These are phyloP conservation scores for Acromyrmex heyeri DNA, from an alignment of 1,140 invertebrate species.

Conservation along the genomic window DNA sequence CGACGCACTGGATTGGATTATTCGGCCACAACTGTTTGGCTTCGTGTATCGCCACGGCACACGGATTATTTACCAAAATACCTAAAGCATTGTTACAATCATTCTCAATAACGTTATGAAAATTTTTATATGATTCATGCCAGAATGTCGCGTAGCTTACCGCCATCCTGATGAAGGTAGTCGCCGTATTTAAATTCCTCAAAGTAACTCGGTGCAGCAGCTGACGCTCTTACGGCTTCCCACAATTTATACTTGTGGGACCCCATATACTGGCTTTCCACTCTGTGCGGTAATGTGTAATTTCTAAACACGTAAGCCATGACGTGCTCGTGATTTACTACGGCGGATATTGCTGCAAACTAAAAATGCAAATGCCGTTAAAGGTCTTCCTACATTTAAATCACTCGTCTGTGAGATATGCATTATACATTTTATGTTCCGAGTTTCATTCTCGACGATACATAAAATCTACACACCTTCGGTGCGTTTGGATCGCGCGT, in stretches of 20 bases:
- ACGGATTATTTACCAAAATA: slow-evolving; percentile 96
- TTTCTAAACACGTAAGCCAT: slow-evolving; percentile 96
- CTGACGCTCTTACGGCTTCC: slow-evolving; percentile 96
- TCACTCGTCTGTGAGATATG: not conserved
- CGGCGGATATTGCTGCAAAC: slow-evolving; percentile 92
- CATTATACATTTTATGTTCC: slow-evolving; percentile 36
- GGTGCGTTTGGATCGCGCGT: slow-evolving; percentile 88
- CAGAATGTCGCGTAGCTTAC: slow-evolving; percentile 60
- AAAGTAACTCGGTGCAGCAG: slow-evolving; percentile 97
- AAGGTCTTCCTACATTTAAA: not conserved
- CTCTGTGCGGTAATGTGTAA: slow-evolving; percentile 92
- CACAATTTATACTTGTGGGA: slow-evolving; percentile 92
- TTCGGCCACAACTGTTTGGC: slow-evolving; percentile 94
- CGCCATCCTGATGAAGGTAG: slow-evolving; percentile 92
- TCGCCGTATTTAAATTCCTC: slow-evolving; percentile 93
- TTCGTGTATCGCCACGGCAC: slow-evolving; percentile 96
- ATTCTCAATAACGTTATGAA: not conserved
- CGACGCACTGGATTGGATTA: slow-evolving; percentile 92
- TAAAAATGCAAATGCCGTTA: slow-evolving; percentile 74
- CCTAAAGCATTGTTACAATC: slow-evolving; percentile 90
- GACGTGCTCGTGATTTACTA: slow-evolving; percentile 93
- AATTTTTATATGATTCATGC: not conserved
- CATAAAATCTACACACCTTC: slow-evolving; percentile 86
- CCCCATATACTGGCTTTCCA: slow-evolving; percentile 93
- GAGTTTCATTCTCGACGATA: not conserved